A percentile compares a stretch with the other conserved stretches of the same genome.
Conservation (phyloP, 2,888 invertebrate genomes). For the Drosophila lacicola region DNA sequence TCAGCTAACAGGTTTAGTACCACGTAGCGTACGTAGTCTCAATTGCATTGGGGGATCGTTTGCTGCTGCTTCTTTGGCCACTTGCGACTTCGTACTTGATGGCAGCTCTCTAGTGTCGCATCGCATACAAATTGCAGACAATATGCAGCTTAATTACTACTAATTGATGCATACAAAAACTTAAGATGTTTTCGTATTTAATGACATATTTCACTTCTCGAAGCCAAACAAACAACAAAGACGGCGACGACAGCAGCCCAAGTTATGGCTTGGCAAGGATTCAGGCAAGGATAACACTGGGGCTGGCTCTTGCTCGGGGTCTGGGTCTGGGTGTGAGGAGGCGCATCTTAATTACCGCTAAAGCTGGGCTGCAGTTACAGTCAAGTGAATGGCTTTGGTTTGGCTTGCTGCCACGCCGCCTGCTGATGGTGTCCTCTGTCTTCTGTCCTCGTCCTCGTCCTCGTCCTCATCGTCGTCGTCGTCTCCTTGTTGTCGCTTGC, state of each 20-base stretch:
- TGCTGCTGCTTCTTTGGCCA: slow-evolving; percentile 36
- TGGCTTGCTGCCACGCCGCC: neutral
- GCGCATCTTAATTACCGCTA: slow-evolving; percentile 80
- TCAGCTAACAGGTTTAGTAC: slow-evolving; percentile 37
- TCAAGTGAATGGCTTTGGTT: slow-evolving; percentile 53
- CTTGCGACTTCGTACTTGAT: slow-evolving; percentile 37
- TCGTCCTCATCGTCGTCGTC: neutral
- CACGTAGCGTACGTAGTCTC: slow-evolving; percentile 47
- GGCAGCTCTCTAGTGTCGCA: slow-evolving; percentile 54
- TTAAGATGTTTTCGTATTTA: slow-evolving; percentile 82
- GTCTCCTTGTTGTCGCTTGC: slow-evolving; percentile 63
- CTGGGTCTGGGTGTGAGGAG: neutral
- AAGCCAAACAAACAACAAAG: slow-evolving; percentile 62
- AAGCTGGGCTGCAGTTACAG: slow-evolving; percentile 59
- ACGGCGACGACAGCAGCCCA: slow-evolving; percentile 50
- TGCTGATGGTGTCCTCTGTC: slow-evolving; percentile 17
- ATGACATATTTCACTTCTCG: slow-evolving; percentile 80
- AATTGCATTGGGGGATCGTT: slow-evolving; percentile 62
- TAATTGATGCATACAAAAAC: slow-evolving; percentile 84
- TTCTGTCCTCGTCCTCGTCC: slow-evolving; percentile 13
- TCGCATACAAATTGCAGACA: slow-evolving; percentile 82
- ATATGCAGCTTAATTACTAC: slow-evolving; percentile 84
- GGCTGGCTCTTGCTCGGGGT: neutral
- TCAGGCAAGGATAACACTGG: slow-evolving; percentile 27
- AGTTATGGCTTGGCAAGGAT: slow-evolving; percentile 71